Evolutionary conservation across 2,888 invertebrate genomes (phyloP).

Genomic region (Ophion ventricosus): DNA sequence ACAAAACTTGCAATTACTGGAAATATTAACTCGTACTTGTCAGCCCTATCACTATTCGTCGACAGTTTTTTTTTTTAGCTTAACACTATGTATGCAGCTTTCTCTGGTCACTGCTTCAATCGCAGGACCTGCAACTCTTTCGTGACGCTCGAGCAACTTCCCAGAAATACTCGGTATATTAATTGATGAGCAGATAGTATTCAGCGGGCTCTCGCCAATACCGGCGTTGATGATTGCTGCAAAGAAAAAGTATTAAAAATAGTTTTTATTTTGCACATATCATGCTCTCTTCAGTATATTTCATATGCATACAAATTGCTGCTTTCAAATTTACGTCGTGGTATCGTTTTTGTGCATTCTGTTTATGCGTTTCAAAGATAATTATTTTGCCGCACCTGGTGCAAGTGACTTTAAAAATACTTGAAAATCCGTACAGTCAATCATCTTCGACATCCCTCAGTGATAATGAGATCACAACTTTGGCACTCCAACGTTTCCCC

Average conservation of each 20-base stretch:
- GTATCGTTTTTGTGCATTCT: conserved; percentile 2
- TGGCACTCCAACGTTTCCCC: too few species aligned
- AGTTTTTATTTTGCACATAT: too few species aligned
- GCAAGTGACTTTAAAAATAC: conserved; percentile 36
- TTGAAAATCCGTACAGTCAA: conserved; percentile 20
- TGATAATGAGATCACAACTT: conserved; percentile 20
- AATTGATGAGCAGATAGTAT: too few species aligned
- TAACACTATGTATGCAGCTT: background rate
- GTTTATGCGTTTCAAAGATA: conserved; percentile 24
- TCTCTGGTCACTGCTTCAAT: conserved; percentile 42
- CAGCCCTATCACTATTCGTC: too few species aligned
- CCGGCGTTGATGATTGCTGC: too few species aligned
- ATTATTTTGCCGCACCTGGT: conserved; percentile 2
- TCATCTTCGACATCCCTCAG: conserved; percentile 28
- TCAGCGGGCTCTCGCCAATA: too few species aligned
- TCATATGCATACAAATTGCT: conserved; percentile 34
- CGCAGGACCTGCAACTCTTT: conserved; percentile 52
- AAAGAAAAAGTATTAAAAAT: background rate
- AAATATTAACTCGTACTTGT: background rate
- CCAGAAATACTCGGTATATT: too few species aligned
- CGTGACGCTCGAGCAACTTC: conserved; percentile 37
- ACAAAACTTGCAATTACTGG: conserved; percentile 17
- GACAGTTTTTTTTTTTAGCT: background rate
- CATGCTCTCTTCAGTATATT: background rate
- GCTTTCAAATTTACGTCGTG: conserved; percentile 47